Evolutionary conservation across 2,113 vertebrate genomes (phyloP), one percentile per base, ranked within the genome.

Genomic region (Clarias magur): DNA sequence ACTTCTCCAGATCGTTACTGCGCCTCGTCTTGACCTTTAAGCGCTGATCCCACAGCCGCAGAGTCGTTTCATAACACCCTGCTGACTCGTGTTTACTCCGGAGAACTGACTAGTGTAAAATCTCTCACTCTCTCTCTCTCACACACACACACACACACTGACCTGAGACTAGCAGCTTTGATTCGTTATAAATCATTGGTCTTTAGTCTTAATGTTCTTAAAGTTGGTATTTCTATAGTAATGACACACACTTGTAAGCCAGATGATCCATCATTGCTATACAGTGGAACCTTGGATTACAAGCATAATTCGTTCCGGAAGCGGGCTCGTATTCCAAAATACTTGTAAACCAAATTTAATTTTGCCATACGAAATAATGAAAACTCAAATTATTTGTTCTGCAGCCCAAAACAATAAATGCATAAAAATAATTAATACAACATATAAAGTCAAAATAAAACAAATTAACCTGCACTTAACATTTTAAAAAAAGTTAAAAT

Each of bases 11-110:
- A 7, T 82, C 19, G 9, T 10, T 4, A 21, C 27, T 62, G 80
- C 23, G 38, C 59, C 57, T 42, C 30, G 30, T 82, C 80, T 60
- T 82, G 59, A 82, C 80, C 80, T 82, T 82, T 82, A 63, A 57
- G 27, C 8, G 17, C 53, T 79, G 76, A 79, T 57, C 57, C 21
- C 30, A 81, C 27, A 60, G 30, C 27, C 27, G 60, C 56, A 80
- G n/a, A 60, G 11, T 2, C 78, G 30, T 81, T 62, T 62, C 59
- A 62, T 81, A 81, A 60, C 57, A 82, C 42, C 25, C 57, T 63
- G 59, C 80, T 82, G 75, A 54, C 48, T 78, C 21, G 25, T 54
- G 59, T 82, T 82, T 82, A 82, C 80, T 25, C 9, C 79, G 6
- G 79, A 62, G 57, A 62, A 60, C 3, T 21, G 79, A 60, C 27